These are phyloP conservation scores for Miichthys miiuy DNA, from an alignment of 2,797 vertebrate species.

Conservation along the genomic window DNA sequence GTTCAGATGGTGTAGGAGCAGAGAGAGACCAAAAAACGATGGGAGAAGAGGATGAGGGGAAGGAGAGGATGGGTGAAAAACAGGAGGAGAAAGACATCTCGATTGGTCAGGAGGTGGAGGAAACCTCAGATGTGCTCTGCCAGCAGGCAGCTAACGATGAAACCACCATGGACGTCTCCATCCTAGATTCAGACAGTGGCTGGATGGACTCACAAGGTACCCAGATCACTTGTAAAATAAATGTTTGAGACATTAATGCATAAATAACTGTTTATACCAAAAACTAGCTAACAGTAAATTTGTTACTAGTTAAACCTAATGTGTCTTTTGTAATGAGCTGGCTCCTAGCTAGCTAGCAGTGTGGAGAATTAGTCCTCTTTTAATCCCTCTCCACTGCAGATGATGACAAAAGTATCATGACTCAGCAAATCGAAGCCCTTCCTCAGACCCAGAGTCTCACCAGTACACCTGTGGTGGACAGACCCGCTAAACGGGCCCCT, in stretches of 20 bases:
- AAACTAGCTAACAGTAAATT: constrained; percentile 24
- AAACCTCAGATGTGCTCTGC: constrained; percentile 76
- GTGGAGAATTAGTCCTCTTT: constrained; percentile 67
- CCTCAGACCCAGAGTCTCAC: constrained; percentile 87
- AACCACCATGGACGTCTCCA: constrained; percentile 90
- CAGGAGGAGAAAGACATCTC: constrained; percentile 24
- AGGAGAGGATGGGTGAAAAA: constrained; percentile 8
- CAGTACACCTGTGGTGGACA: constrained; percentile 88
- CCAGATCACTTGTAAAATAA: constrained; percentile 54
- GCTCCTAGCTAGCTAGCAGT: constrained; percentile 12
- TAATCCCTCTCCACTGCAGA: constrained; percentile 87
- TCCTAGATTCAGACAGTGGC: constrained; percentile 94
- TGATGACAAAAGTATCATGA: constrained; percentile 96
- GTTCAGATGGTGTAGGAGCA: background rate
- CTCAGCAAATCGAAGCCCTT: constrained; percentile 89
- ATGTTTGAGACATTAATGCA: constrained; percentile 16
- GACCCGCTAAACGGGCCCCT: constrained; percentile 91
- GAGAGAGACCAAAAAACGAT: background rate
- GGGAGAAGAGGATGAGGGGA: constrained; percentile 8
- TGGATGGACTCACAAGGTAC: constrained; percentile 97
- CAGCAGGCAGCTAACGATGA: constrained; percentile 88
- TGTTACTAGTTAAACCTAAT: constrained; percentile 20
- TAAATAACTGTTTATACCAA: constrained; percentile 1
- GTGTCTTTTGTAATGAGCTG: constrained; percentile 36
- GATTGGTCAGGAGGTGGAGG: constrained; percentile 71